Conservation (phyloP, 2,888 invertebrate genomes). For the Ceratothoa steindachneri region DNA sequence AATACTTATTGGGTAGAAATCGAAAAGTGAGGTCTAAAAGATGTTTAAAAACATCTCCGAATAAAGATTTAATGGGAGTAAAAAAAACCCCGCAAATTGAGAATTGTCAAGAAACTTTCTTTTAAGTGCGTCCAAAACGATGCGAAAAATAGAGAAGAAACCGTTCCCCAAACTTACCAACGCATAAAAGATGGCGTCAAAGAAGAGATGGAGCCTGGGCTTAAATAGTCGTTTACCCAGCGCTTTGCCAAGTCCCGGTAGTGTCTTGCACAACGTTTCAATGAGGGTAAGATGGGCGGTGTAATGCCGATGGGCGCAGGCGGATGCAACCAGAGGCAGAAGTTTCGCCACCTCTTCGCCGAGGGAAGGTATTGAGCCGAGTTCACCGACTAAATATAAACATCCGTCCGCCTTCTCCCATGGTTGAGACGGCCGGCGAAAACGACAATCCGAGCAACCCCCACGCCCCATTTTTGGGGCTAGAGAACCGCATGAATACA, state of each 20-base stretch:
- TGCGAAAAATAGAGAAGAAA: no score
- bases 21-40: no score
- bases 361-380: conserved; percentile 52
- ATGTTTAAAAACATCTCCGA: no score
- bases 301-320: conserved; percentile 56
- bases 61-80: not conserved
- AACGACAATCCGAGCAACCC: conserved; percentile 54
- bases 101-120: no score
- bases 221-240: conserved; percentile 58
- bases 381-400: conserved; percentile 54
- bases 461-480: conserved; percentile 58
- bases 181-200: conserved; percentile 57
- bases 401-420: conserved; percentile 60
- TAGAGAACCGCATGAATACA: conserved; percentile 59
- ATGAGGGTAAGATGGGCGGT: conserved; percentile 56
- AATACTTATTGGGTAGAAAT: no score
- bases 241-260: conserved; percentile 56
- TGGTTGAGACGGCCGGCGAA: conserved; percentile 56
- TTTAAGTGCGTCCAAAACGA: no score
- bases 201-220: conserved; percentile 55
- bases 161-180: no score
- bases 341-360: conserved; percentile 36
- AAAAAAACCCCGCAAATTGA: not conserved
- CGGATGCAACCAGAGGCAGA: conserved; percentile 51
- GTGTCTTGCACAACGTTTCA: conserved; percentile 57